Evolutionary conservation across 2,113 vertebrate genomes (phyloP), one percentile per base, ranked within the genome.

Genomic region (Onychostoma macrolepis): DNA sequence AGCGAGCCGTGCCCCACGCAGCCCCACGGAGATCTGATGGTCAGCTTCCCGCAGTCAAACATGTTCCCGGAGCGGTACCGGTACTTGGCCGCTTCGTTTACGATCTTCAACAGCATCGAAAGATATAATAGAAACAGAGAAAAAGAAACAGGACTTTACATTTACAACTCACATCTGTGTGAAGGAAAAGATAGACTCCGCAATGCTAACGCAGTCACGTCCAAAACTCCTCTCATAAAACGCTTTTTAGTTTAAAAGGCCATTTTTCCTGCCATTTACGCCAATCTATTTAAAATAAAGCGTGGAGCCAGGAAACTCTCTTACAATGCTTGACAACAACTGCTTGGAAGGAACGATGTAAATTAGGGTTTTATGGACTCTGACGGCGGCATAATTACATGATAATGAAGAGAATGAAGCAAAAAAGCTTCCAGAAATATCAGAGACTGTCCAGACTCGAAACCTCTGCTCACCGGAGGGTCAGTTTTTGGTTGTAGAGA

Each of bases 21-120:
- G 24, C 98, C 98, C 98, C 97, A 99, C 0, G 98, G 98, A 38
- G 98, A 95, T 58, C 98, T 95, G 84, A 99, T 99, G 56, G 98
- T 99, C 88, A 99, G 96, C 89, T 92, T 97, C 38, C 98, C 98
- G 78, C 98, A 99, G 85, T 99, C 96, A 69, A 96, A 99, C 88
- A 99, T 89, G 92, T 99, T 97, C 24, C 98, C 98, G 11, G 98
- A 99, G 19, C 98, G 97, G 87, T 99, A 99, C 75, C 98, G 97
- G 72, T 99, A 99, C 88, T 99, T 99, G 80, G 98, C 98, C 36
- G 98, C 98, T 95, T 99, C 98, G 0, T 99, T 99, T 87, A 99
- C 98, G 86, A 99, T 99, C 98, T 99, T 1, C 12, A 50, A 41
- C 19, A 56, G 19, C 24, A 24, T 53, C 28, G 41, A 3, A 82